A percentile compares a stretch with the other conserved stretches of the same genome.
Evolutionary conservation across 2,888 invertebrate genomes (phyloP).

Genomic region (Patella depressa): DNA sequence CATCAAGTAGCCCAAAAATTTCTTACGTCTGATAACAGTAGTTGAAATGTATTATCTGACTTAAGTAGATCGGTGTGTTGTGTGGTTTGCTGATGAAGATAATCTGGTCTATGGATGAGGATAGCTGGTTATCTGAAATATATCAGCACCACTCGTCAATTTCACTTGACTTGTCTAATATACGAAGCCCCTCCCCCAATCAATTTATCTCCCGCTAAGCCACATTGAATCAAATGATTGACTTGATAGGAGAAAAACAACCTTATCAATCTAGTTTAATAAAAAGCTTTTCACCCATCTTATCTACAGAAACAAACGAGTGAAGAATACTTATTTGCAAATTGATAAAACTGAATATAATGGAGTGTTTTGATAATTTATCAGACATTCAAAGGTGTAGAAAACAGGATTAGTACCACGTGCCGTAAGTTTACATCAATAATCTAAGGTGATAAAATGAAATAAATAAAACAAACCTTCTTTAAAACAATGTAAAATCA

Average conservation of each 20-base stretch:
- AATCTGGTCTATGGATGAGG: constrained; percentile 5
- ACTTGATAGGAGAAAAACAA: background rate
- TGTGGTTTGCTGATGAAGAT: constrained; percentile 5
- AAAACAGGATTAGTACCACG: too few species aligned
- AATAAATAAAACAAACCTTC: too few species aligned
- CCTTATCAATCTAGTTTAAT: background rate
- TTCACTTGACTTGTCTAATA: constrained; percentile 2
- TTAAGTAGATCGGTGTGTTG: too few species aligned
- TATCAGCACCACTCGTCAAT: constrained; percentile 7
- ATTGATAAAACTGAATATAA: too few species aligned
- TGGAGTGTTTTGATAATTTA: too few species aligned
- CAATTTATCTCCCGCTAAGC: background rate
- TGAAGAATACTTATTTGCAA: too few species aligned
- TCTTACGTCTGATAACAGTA: background rate
- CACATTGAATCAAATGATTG: background rate
- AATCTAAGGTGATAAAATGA: too few species aligned
- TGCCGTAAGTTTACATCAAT: too few species aligned
- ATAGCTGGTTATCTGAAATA: constrained; percentile 10
- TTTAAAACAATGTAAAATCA: too few species aligned
- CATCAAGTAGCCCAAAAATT: background rate
- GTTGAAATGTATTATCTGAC: too few species aligned
- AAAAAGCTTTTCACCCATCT: background rate
- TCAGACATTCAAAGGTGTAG: too few species aligned
- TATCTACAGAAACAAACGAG: too few species aligned
- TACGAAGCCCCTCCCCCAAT: background rate